Evolutionary conservation across 2,797 vertebrate genomes (phyloP).

Genomic region (Periophthalmus magnuspinnatus): DNA sequence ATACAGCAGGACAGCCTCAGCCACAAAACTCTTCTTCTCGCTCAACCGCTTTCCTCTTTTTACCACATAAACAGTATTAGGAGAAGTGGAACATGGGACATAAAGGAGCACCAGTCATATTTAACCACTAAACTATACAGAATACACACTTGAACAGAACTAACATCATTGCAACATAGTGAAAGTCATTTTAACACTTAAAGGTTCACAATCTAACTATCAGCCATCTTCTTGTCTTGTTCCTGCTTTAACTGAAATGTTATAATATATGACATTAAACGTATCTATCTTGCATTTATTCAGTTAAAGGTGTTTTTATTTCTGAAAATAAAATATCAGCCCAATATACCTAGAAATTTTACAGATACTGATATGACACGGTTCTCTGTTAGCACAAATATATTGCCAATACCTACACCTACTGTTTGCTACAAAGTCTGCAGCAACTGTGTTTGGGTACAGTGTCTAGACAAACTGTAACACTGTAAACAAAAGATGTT

Average conservation of each 20-base stretch:
- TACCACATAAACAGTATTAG: conserved; percentile 49
- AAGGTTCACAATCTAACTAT: no score
- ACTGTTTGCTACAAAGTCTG: neutral
- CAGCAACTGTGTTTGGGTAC: neutral
- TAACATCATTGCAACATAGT: neutral
- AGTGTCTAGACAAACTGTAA: neutral
- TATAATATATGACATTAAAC: no score
- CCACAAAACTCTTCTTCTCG: conserved; percentile 52
- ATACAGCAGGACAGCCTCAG: conserved; percentile 33
- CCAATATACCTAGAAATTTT: neutral
- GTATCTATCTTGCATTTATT: no score
- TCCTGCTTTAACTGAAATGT: no score
- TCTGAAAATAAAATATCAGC: neutral
- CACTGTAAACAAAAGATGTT: neutral
- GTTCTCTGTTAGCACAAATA: neutral
- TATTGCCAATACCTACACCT: neutral
- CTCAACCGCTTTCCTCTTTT: conserved; percentile 54
- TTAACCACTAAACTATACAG: conserved; percentile 52
- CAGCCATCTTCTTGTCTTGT: no score
- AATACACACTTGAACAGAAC: conserved; percentile 6
- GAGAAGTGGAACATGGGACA: conserved; percentile 62
- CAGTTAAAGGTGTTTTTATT: neutral
- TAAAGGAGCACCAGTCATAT: conserved; percentile 57
- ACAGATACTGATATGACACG: neutral
- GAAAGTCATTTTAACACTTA: no score